Evolutionary conservation across 2,797 vertebrate species (phyloP), one percentile per base, ranked within the genome.

Genomic region (Uromys caudimaculatus): DNA sequence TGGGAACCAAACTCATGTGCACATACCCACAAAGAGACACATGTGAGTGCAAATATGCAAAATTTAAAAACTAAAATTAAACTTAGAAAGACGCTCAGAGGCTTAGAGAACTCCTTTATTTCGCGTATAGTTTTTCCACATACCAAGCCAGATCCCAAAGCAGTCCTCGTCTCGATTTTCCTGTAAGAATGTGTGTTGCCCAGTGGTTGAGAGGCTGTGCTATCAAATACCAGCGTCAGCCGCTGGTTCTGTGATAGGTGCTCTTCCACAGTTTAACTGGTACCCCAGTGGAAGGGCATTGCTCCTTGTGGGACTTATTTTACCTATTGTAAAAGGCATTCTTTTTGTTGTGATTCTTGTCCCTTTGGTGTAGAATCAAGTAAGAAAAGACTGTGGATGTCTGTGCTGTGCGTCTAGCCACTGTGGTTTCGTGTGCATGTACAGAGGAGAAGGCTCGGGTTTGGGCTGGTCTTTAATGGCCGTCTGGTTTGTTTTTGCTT

Each of bases 281-380:
- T 16, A 0, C 38, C 62, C 50, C 81, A 79, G 62, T 44, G 8
- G 60, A 17, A 64, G 93, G n/a, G 54, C n/a, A 50, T 58, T 62
- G 6, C 81, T 92, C 71, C 84, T 90, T 52, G 21, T 44, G 17
- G 16, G 58, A 35, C n/a, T 87, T 77, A 52, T 85, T 90, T 94
- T 75, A 89, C 79, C 58, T 75, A 78, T 58, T 64, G 44, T 14
- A 5, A 71, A 83, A 64, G n/a, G n/a, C 60, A 44, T 41, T 86
- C 52, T 56, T 97, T 90, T 56, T 27, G 9, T 78, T 67, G 60
- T 62, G 41, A 41, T 29, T 78, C 4, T 52, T 69, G 62, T 82
- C 94, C 23, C 64, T 97, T 75, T 92, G 47, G 84, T 95, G 75
- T 41, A 93, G 88, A 95, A 88, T 67, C 87, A 17, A 84, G 29